Conservation (phyloP, 2,888 invertebrate species). For the Corbicula japonica region DNA sequence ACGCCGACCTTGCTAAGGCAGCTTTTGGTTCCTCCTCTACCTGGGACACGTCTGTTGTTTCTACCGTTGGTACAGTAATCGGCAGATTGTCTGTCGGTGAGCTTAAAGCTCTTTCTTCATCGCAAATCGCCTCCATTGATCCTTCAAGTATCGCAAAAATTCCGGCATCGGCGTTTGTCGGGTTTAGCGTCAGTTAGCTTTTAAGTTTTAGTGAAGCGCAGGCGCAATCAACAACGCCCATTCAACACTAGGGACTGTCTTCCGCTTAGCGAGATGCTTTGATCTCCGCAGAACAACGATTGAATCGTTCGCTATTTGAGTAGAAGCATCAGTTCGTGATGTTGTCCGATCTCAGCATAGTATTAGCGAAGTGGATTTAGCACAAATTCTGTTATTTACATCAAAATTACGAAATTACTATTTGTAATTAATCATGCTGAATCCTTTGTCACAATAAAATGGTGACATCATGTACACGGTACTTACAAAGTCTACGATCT, state of each 20-base stretch:
- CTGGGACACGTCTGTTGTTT: slow-evolving; percentile 66
- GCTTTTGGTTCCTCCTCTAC: slow-evolving; percentile 64
- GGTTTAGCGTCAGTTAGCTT: slow-evolving; percentile 67
- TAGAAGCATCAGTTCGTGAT: too few species aligned
- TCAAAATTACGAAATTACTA: too few species aligned
- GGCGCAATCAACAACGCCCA: slow-evolving; percentile 65
- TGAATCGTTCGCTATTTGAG: too few species aligned
- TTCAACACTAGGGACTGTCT: slow-evolving; percentile 65
- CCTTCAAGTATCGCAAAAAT: slow-evolving; percentile 57
- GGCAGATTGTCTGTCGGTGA: slow-evolving; percentile 64
- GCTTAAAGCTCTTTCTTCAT: slow-evolving; percentile 41
- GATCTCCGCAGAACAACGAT: slow-evolving; percentile 56
- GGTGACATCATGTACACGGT: too few species aligned
- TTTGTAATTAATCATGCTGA: too few species aligned
- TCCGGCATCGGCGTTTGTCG: slow-evolving; percentile 62
- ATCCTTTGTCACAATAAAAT: too few species aligned
- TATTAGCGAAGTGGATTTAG: too few species aligned
- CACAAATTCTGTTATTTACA: too few species aligned
- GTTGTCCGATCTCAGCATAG: too few species aligned
- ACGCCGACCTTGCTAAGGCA: slow-evolving; percentile 59
- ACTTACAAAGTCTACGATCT: too few species aligned
- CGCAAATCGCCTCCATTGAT: slow-evolving; percentile 54
- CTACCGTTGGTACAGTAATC: slow-evolving; percentile 64
- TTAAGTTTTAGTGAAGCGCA: slow-evolving; percentile 66
- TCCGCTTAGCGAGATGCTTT: slow-evolving; percentile 62